Evolutionary conservation across 1,140 invertebrate genomes (phyloP).

Genomic region (Pogonomyrmex barbatus): DNA sequence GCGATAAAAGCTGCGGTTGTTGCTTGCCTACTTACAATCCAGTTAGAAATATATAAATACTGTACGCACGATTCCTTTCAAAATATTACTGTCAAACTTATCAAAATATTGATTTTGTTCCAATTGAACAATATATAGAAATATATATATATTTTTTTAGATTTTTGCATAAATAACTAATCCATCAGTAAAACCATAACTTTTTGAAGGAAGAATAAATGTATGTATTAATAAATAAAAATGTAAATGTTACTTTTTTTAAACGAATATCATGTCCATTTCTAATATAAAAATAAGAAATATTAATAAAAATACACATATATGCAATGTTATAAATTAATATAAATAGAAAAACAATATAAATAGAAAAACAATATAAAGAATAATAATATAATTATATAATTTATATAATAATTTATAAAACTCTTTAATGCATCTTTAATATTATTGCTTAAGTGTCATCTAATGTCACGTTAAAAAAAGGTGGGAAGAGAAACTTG

Average conservation of each 20-base stretch:
- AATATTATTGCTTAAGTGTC: no score
- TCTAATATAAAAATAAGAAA: background rate
- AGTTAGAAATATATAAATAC: constrained; percentile 34
- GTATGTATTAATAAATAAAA: background rate
- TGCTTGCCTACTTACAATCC: constrained; percentile 30
- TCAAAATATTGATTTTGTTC: constrained; percentile 13
- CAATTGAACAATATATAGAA: background rate
- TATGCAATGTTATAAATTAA: no score
- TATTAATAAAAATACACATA: background rate
- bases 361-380: background rate
- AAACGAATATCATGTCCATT: background rate
- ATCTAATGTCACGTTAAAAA: background rate
- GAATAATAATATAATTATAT: background rate
- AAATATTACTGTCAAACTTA: background rate
- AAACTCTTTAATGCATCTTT: no score
- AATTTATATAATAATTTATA: no score
- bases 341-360: background rate
- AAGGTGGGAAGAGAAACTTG: constrained; percentile 17
- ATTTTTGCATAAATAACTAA: background rate
- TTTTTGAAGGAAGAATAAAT: background rate
- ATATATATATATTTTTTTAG: no score
- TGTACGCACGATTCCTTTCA: background rate
- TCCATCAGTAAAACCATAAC: background rate
- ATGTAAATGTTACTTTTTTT: background rate
- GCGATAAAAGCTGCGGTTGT: background rate